Conservation (phyloP, 2,888 invertebrate genomes). For the Drosophila pseudotakahashii region DNA sequence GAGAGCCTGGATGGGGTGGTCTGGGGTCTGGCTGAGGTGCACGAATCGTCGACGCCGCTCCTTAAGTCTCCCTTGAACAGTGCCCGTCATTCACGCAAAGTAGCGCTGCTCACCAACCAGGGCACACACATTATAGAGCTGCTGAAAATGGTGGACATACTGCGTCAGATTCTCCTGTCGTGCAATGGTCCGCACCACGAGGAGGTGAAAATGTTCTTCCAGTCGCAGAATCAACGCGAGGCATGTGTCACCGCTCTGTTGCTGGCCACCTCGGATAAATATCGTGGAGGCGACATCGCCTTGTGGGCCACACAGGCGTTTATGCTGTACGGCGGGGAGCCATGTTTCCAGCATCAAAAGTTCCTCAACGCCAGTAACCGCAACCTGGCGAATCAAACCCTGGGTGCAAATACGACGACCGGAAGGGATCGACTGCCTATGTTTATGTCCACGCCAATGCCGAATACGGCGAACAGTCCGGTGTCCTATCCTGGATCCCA, state of each 20-base stretch:
- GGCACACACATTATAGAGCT: conserved; percentile 94
- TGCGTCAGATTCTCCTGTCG: conserved; percentile 92
- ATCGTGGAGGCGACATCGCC: conserved; percentile 88
- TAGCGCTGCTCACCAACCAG: conserved; percentile 94
- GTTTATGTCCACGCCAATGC: conserved; percentile 83
- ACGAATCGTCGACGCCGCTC: conserved; percentile 69
- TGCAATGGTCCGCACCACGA: conserved; percentile 94
- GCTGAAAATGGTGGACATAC: conserved; percentile 94
- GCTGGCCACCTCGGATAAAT: conserved; percentile 90
- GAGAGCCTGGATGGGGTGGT: conserved; percentile 93
- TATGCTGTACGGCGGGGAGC: conserved; percentile 95
- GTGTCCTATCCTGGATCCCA: conserved; percentile 76
- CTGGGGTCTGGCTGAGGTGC: conserved; percentile 91
- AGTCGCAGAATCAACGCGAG: conserved; percentile 92
- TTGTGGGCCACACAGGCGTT: conserved; percentile 97
- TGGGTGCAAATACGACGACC: conserved; percentile 46
- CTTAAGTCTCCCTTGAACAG: conserved; percentile 81
- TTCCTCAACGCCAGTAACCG: conserved; percentile 54
- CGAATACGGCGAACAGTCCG: conserved; percentile 38
- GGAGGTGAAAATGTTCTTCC: conserved; percentile 93
- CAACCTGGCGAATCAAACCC: conserved; percentile 43
- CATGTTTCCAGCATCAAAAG: conserved; percentile 82
- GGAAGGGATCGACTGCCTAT: conserved; percentile 72
- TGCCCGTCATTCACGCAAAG: conserved; percentile 88
- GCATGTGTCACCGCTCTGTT: conserved; percentile 95